Base-by-base conservation (phyloP, 2,797 vertebrate genomes). In the Astyanax mexicanus region DNA sequence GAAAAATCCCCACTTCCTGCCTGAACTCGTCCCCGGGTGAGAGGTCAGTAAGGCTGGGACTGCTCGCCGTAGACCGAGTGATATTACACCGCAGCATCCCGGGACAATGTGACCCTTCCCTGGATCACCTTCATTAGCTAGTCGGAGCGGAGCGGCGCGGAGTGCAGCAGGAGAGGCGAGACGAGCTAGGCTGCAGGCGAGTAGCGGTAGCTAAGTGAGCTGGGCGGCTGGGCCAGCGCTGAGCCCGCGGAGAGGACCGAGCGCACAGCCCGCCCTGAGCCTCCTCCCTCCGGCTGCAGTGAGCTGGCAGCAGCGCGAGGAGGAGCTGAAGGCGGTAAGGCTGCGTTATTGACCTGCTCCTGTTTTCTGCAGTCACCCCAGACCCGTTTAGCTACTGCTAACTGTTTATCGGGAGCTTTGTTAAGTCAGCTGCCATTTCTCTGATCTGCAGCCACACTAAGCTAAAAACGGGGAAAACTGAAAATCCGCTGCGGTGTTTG, bases 61-160 rank as follows among this genome's bases (percentile, higher is more conserved):
- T 78, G 87, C 86, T 81, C 77, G 65, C 77, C 79, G 80, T 88
- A 87, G 85, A 82, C 78, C 76, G 69, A 88, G 83, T 84, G 83
- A 83, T 75, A 74, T 80, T 69, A 37, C 71, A 74, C 87, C 86
- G 84, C 90, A 85, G 91, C 91, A 91, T 84, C 88, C 91, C 89
- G 82, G 84, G 86, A 92, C 90, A 89, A 87, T 82, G 92, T 93
- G 92, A 92, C 89, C 91, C 90, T 75, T 87, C n/a, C 79, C 74
- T 73, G 74, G 80, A 83, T 84, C 86, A 84, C 81, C 85, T 84
- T 85, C 74, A 60, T 77, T 82, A 77, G 77, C 77, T 61, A 69
- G 80, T 85, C 79, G 79, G 77, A 79, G 66, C 79, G 79, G 77
- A 79, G 66, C 57, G 37, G 54, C 19, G 61, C 35, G 62, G 27